Evolutionary conservation across 2,113 vertebrate genomes (phyloP), one percentile per base, ranked within the genome.

Genomic region (Gasterosteus aculeatus): DNA sequence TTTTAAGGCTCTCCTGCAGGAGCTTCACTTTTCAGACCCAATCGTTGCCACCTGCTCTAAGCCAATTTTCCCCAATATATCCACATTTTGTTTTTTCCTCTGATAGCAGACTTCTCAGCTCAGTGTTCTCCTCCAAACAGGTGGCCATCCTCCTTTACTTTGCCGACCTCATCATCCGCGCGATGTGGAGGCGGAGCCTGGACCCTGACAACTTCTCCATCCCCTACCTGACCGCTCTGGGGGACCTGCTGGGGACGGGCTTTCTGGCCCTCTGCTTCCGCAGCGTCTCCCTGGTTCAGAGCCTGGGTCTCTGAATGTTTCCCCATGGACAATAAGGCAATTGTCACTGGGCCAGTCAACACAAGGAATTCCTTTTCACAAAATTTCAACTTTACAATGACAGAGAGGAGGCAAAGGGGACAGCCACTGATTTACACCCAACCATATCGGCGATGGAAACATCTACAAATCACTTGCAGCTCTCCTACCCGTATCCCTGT

Each of bases 201-300:
- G 98, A 99, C 75, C 98, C 98, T 0, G 98, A 99, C 77, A 98
- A 96, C 78, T 97, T 96, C 92, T 98, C 97, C 77, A 99, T 99
- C 92, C 98, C 98, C 3, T 99, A 99, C 94, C 96, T 99, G 91
- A 99, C 98, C 0, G 98, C 97, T 4, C 88, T 99, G 51, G 97
- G 98, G 0, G 97, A 99, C 86, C 94, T 99, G 68, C 92, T 99
- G 61, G 98, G 98, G 49, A 99, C 97, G 0, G 94, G 96, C 15
- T 96, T 99, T 65, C 91, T 99, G 77, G 96, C 97, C 0, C 35
- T 97, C 68, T 97, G 96, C 76, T 99, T 99, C 89, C 93, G 83
- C n/a, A 9, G 85, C 0, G 88, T 93, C 46, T 89, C 90, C 11
- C 9, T 94, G 29, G n/a, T 93, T 41, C 42, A 87, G 19, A 75